Base-by-base conservation (phyloP, 2,888 invertebrate genomes). In the Ichneumon xanthorius region DNA sequence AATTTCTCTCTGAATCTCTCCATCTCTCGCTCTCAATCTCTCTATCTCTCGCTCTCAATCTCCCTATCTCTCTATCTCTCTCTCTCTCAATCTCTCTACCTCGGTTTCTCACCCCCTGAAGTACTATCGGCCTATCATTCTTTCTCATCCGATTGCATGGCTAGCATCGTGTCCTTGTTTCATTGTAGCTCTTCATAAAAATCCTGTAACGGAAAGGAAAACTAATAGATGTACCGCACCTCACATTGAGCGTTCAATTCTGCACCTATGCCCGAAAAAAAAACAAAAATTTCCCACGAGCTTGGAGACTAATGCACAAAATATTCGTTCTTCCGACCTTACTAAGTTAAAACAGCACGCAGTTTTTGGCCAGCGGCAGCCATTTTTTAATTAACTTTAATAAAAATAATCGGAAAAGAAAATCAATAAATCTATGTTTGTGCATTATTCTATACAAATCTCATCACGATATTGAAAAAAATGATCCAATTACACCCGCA, bases 91-190 rank as follows among this genome's bases (percentile, higher is more conserved):
- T 11, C 26, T 53, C 9, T 40, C 72, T 55, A 11, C 26, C 45
- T 37, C n/a, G 71, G 7, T 22, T 58, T 71, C 61, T 40, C 67
- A 26, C 58, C 58, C 70, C 61, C 71, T 22, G n/a, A 30, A 70
- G 53, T 71, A 53, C 40, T 63, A 58, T 84, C 65, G n/a, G 61
- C 71, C 61, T 19, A 73, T 71, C 73, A 72, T 53, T 79, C 53
- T 82, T 63, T 84, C 55, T 86, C 72, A 84, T 85, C 84, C 84
- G 82, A 87, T 85, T 89, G 91, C 91, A 91, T 91, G 91, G 88
- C 89, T 88, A 87, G 90, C 90, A 90, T 90, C 88, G 88, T 91
- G 89, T 88, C 84, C 88, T 87, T 85, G 88, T 89, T 89, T 86
- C 84, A 70, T 86, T 77, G 85, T 88, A 88, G 88, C 84, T 84